Percentiles rank a stretch among this genome's conserved stretches.
Evolutionary conservation across 2,797 vertebrate species (phyloP).

Genomic region (Taeniopygia guttata): DNA sequence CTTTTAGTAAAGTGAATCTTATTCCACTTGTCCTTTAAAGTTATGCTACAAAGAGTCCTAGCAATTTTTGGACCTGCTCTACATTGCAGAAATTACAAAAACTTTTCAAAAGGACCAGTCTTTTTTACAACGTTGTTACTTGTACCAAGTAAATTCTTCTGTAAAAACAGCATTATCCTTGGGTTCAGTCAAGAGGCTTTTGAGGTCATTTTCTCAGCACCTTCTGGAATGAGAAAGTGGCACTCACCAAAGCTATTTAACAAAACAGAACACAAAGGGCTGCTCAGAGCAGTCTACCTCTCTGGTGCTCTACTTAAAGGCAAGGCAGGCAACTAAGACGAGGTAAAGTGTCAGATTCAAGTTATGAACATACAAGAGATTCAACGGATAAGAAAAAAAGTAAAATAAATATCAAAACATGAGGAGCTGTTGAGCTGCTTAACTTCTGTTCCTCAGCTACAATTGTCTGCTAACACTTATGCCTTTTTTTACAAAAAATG

Average conservation of each 20-base stretch:
- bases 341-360: not conserved
- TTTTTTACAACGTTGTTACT: not conserved
- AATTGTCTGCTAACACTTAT: not conserved
- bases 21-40: not conserved
- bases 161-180: not conserved
- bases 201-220: conserved; percentile 29
- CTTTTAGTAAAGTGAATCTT: not conserved
- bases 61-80: not conserved
- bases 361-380: not conserved
- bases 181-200: not conserved
- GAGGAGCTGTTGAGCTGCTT: not conserved
- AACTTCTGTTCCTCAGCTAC: not conserved
- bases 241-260: conserved; percentile 18
- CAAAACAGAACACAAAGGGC: not conserved
- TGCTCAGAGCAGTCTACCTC: not conserved
- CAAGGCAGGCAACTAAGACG: not conserved
- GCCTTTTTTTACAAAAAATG: not conserved
- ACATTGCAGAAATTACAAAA: not conserved
- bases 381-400: not conserved
- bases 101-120: not conserved
- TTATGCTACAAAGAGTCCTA: not conserved
- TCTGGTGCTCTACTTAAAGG: not conserved
- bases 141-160: not conserved
- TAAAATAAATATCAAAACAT: not conserved
- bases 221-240: conserved; percentile 19